Evolutionary conservation across 2,797 vertebrate genomes (phyloP), one percentile per base, ranked within the genome.

Genomic region (Cygnus olor): DNA sequence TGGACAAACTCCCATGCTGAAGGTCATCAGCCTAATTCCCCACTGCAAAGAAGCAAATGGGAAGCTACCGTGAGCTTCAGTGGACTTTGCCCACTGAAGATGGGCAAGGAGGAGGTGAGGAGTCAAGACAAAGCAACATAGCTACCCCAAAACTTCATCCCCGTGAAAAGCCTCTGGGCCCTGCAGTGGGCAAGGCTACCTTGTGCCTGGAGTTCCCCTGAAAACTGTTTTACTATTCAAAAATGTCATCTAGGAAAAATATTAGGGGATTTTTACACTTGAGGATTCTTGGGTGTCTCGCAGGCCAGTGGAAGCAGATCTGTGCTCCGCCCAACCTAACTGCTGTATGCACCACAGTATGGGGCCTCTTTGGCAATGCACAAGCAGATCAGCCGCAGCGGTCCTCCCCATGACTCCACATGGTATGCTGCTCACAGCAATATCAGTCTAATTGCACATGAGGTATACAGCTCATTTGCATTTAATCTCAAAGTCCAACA

Each of bases 151-250:
- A 84, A 28, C 14, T 6, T 74, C 69, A 88, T 44, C 14, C n/a
- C 58, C 57, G 14, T 17, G 61, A 68, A 27, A 9, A 60, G 24
- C 15, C 18, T 56, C 51, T 24, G 18, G 56, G 30, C 18, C 38
- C 36, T 18, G 15, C n/a, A 77, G 34, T 0, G 0, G 34, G 5
- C 9, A 68, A 74, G 11, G 7, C 40, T 27, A 57, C 34, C 30
- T 18, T 25, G 28, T 19, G 30, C 21, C 28, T 42, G 69, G 69
- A 40, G 34, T 71, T 54, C 69, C 49, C 36, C 27, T 8, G 49
- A 65, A 84, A 93, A 90, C 5, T 40, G 13, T 78, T 64, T 51
- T 34, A 17, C 51, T 36, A 30, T 14, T 61, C 57, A 49, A 30
- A 88, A 74, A 4, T 45, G 6, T 11, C 19, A 10, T 53, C 34